Evolutionary conservation across 1,140 invertebrate species (phyloP).

Genomic region (Brachionus manjavacas): DNA sequence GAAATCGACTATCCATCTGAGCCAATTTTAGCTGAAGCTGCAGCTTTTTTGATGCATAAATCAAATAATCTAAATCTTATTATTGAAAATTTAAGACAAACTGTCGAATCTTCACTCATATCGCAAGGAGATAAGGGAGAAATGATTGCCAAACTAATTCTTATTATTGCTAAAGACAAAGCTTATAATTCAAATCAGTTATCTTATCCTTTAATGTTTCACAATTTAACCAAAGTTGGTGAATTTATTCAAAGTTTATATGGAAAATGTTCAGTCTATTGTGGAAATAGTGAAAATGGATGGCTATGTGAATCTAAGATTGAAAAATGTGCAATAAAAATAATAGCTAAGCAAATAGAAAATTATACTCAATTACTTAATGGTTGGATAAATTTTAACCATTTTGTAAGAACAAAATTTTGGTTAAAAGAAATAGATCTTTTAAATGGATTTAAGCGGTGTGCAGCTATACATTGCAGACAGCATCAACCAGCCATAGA

Average conservation of each 20-base stretch:
- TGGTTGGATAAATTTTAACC: slow-evolving; percentile 26
- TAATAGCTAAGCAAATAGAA: background rate
- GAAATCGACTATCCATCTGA: slow-evolving; percentile 31
- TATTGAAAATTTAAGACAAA: background rate
- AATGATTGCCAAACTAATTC: slow-evolving; percentile 1
- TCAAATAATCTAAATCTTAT: background rate
- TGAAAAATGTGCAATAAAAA: background rate
- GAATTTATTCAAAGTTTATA: slow-evolving; percentile 9
- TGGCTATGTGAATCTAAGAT: background rate
- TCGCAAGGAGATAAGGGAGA: background rate
- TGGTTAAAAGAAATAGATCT: background rate
- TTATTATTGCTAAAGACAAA: background rate
- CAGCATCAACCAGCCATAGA: background rate
- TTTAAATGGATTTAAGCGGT: background rate
- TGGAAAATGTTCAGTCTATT: background rate
- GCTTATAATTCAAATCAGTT: background rate
- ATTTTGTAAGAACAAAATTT: background rate
- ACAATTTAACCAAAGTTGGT: background rate
- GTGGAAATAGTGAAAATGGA: background rate
- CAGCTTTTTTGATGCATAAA: background rate
- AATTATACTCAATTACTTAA: background rate
- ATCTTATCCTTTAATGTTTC: background rate
- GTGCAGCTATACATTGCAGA: slow-evolving; percentile 9
- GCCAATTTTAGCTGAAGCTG: slow-evolving; percentile 4
- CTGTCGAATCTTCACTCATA: background rate